These are phyloP conservation scores for Acridotheres tristis DNA, from an alignment of 2,797 vertebrate genomes.

Conservation along the genomic window DNA sequence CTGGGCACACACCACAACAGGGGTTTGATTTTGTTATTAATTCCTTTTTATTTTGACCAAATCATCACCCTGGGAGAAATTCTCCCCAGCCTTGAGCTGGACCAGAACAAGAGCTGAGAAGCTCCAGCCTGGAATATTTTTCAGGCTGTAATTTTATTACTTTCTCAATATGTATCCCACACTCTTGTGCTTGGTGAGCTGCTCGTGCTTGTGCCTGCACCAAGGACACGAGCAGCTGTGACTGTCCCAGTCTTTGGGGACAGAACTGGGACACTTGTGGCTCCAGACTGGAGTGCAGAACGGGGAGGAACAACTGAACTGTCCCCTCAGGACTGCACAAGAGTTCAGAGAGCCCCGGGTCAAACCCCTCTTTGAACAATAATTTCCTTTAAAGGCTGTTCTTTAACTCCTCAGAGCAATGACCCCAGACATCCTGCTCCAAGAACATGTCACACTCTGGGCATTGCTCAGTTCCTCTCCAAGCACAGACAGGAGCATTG, in stretches of 20 bases:
- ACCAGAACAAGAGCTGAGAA: no score
- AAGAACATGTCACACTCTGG: background rate
- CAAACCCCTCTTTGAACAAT: background rate
- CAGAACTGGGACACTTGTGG: background rate
- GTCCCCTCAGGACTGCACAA: rapidly evolving
- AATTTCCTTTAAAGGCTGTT: background rate
- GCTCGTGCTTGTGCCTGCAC: background rate
- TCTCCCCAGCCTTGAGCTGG: no score
- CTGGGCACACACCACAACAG: no score
- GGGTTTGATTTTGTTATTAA: no score
- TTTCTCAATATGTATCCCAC: no score
- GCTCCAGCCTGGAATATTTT: no score
- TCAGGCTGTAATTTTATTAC: no score
- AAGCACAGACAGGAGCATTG: background rate
- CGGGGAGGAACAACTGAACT: background rate
- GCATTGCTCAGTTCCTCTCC: background rate
- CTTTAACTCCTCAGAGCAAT: background rate
- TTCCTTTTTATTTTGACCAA: no score
- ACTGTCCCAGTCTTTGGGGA: rapidly evolving
- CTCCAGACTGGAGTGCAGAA: background rate
- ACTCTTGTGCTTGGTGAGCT: background rate
- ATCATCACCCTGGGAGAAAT: no score
- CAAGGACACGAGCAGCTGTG: rapidly evolving
- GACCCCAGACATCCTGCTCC: background rate
- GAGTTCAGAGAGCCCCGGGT: background rate